These are phyloP conservation scores for Phaethon lepturus DNA, from an alignment of 2,113 vertebrate genomes.

Conservation along the genomic window DNA sequence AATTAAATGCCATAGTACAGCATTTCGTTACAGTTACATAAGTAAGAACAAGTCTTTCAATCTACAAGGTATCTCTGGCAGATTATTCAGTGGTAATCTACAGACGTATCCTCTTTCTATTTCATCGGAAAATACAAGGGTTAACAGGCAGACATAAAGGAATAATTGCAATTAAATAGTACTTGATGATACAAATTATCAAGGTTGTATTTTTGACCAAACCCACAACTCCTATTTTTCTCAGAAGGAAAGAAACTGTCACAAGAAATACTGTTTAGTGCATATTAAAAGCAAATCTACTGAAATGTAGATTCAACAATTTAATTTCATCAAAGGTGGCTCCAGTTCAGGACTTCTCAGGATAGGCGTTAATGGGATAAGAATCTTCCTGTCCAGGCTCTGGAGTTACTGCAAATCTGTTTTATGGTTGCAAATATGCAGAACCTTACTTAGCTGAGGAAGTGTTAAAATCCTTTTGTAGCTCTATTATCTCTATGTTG, in stretches of 20 bases:
- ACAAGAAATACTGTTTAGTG: not conserved
- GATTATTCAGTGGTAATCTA: not conserved
- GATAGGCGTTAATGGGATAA: not conserved
- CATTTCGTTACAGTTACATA: not conserved
- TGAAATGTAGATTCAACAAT: not conserved
- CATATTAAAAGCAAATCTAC: not conserved
- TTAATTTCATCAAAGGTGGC: not conserved
- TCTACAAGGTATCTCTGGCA: not conserved
- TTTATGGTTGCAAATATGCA: not conserved
- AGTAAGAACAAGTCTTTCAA: not conserved
- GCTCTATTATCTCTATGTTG: not conserved
- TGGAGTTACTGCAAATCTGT: not conserved
- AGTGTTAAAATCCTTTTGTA: not conserved
- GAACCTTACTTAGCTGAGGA: not conserved
- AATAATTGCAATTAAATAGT: not conserved
- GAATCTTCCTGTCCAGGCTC: not conserved
- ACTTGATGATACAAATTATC: not conserved
- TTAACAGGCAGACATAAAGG: not conserved
- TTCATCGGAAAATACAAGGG: not conserved
- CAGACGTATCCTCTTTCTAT: not conserved
- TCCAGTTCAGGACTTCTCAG: not conserved
- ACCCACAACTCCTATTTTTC: not conserved
- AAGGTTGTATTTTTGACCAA: not conserved
- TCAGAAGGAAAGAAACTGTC: not conserved
- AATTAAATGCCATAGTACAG: not conserved